Conservation (phyloP, 2,113 vertebrate genomes). For the Amblyornis subalaris region DNA sequence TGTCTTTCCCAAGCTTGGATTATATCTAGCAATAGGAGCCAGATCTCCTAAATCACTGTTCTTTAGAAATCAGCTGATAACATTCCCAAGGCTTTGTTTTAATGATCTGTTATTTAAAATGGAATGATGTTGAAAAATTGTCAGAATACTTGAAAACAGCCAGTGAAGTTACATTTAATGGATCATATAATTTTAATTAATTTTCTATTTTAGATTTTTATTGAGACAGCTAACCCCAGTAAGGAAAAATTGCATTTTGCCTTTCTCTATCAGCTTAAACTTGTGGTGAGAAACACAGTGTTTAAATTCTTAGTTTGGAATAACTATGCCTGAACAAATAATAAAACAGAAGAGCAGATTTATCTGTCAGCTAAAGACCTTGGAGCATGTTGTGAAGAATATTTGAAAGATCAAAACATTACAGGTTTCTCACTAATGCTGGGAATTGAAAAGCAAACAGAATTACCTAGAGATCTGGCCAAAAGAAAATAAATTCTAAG, state of each 20-base stretch:
- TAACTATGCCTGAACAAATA: neutral
- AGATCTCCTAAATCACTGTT: neutral
- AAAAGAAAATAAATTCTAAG: neutral
- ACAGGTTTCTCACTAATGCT: neutral
- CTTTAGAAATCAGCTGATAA: slow-evolving; percentile 1
- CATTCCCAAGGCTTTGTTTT: neutral
- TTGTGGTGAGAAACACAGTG: neutral
- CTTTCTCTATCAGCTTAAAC: neutral
- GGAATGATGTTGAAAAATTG: neutral
- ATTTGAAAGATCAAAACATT: slow-evolving; percentile 6
- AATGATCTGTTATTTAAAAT: neutral
- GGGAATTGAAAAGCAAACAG: slow-evolving; percentile 20
- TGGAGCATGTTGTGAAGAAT: neutral
- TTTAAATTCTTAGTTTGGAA: neutral
- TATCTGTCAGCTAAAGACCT: slow-evolving; percentile 20
- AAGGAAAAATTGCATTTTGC: neutral
- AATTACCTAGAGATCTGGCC: neutral
- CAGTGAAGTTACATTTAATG: neutral
- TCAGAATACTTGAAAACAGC: neutral
- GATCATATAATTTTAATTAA: neutral
- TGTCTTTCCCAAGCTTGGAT: neutral
- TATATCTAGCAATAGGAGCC: neutral
- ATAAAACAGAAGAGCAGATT: neutral
- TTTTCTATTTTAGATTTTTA: neutral
- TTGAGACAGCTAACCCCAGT: neutral